Base-by-base conservation (phyloP, 2,797 vertebrate genomes). In the Lophius americanus region DNA sequence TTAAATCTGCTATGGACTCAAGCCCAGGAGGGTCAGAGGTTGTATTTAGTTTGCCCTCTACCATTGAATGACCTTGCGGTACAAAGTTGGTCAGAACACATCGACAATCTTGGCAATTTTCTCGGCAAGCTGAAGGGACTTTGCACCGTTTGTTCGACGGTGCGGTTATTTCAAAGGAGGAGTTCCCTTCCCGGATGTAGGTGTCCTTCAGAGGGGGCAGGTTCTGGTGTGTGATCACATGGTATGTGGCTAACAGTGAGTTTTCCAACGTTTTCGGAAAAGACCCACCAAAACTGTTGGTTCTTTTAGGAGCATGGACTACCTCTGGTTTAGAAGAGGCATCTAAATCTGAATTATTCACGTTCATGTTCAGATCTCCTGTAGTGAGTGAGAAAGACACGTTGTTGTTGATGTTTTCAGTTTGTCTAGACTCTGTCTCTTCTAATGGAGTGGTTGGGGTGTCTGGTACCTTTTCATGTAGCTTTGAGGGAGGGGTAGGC, bases 351-450 rank as follows among this genome's bases (percentile, higher is more conserved):
- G 82, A 85, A 59, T 87, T 79, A 56, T 84, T 88, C 49, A 89
- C 73, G 66, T 93, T 93, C 78, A 91, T 92, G 84, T 92, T 92
- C 35, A 89, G 73, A 82, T 93, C 94, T 67, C 79, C 88, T 37
- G 79, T 41, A 10, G 81, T 83, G 6, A 83, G 33, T 1, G 82
- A 75, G 66, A 85, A 85, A 41, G 89, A 88, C 35, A 76, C 53
- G 3, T 92, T 86, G 9, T 90, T 90, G 76, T 91, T 82, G n/a
- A 65, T 53, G 52, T 35, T 64, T 68, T 86, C 71, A 8, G 35
- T 54, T 7, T 61, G 53, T 46, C 73, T 48, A 2, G 35, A 41
- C 33, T 86, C 67, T 12, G 10, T 3, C 13, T 73, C 74, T 36
- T 89, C 78, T 14, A 10, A 54, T 47, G 56, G 12, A 50, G 64